Conservation (phyloP, 1,140 invertebrate genomes). For the Spodoptera frugiperda region DNA sequence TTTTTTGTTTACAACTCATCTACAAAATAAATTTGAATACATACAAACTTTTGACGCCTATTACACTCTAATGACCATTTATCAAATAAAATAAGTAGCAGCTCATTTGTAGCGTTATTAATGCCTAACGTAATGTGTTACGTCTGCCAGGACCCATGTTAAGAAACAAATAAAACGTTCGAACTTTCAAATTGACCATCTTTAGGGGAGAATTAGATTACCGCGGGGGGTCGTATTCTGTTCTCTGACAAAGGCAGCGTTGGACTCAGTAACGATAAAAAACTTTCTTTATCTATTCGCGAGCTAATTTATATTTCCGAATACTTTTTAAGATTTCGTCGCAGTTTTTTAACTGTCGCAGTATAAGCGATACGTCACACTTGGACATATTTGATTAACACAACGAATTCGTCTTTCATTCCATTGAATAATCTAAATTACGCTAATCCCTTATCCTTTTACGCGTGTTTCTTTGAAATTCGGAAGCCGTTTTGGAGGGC, state of each 20-base stretch:
- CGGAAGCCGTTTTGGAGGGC: conserved; percentile 72
- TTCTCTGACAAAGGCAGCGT: conserved; percentile 67
- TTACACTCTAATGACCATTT: conserved; percentile 51
- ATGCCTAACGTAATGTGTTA: conserved; percentile 47
- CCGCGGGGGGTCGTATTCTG: conserved; percentile 64
- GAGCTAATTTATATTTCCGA: conserved; percentile 51
- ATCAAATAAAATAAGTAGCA: conserved; percentile 50
- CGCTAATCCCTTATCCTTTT: conserved; percentile 73
- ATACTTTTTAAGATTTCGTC: conserved; percentile 18
- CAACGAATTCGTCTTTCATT: conserved; percentile 45
- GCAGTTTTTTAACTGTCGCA: conserved; percentile 18
- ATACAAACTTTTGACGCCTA: conserved; percentile 37
- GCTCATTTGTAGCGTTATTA: conserved; percentile 18
- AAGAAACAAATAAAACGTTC: conserved; percentile 39
- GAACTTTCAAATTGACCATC: conserved; percentile 49
- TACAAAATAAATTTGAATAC: conserved; percentile 4
- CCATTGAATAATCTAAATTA: conserved; percentile 68
- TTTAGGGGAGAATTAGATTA: conserved; percentile 63
- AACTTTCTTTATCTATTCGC: conserved; percentile 53
- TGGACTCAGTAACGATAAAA: conserved; percentile 59
- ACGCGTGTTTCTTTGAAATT: conserved; percentile 76
- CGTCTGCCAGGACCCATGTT: conserved; percentile 13
- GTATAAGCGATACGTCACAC: conserved; percentile 19
- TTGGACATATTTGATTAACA: conserved; percentile 36
- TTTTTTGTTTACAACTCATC: background rate